Evolutionary conservation across 2,797 vertebrate genomes (phyloP).

Genomic region (Tokudaia muenninki): DNA sequence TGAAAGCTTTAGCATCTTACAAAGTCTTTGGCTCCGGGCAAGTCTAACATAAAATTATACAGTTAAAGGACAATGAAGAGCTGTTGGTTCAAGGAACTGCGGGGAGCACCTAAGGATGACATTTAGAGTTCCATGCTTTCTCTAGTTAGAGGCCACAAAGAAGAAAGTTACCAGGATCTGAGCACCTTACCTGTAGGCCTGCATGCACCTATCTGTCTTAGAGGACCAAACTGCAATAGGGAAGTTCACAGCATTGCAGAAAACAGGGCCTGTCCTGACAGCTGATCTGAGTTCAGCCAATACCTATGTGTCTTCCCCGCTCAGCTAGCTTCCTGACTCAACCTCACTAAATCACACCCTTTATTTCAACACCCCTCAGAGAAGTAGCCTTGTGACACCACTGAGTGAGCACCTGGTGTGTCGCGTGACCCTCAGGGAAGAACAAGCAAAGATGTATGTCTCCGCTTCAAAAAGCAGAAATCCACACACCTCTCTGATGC

Average conservation of each 20-base stretch:
- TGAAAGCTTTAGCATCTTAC: conserved; percentile 41
- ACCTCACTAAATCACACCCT: neutral
- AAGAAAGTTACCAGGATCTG: neutral
- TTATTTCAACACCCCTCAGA: neutral
- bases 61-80: conserved; percentile 32
- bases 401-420: neutral
- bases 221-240: neutral
- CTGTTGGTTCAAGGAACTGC: neutral
- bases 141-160: neutral
- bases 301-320: too few species aligned
- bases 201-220: neutral
- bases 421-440: neutral
- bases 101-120: neutral
- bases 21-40: conserved; percentile 37
- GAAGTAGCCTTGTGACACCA: neutral
- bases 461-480: neutral
- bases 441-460: neutral
- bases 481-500: neutral
- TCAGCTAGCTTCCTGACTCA: neutral
- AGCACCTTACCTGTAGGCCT: neutral
- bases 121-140: neutral
- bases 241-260: neutral
- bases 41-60: conserved; percentile 57
- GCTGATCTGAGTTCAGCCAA: neutral
- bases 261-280: neutral